Conservation (phyloP, 1,140 invertebrate species). For the Trichonephila inaurata region DNA sequence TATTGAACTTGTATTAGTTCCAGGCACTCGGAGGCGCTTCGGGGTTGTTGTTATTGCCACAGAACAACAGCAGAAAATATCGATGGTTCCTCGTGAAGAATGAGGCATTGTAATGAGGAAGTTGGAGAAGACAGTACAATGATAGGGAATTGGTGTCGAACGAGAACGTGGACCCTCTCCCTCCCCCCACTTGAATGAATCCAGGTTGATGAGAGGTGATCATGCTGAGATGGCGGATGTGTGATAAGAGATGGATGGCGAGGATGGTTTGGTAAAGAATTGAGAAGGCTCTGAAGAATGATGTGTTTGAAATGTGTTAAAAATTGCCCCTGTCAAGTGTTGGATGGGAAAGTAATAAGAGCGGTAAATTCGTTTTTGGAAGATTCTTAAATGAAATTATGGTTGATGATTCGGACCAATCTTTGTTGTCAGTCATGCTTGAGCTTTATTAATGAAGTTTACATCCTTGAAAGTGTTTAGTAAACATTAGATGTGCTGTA, state of each 20-base stretch:
- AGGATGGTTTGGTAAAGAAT: background rate
- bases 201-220: background rate
- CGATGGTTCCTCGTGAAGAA: background rate
- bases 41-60: background rate
- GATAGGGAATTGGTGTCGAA: background rate
- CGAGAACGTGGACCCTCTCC: background rate
- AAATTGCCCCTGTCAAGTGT: conserved; percentile 1
- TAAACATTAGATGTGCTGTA: too few species aligned
- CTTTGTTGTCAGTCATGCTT: too few species aligned
- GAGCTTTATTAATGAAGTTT: too few species aligned
- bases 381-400: too few species aligned
- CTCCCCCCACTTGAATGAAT: background rate
- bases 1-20: conserved; percentile 25
- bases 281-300: background rate
- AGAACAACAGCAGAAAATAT: background rate
- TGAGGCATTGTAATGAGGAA: conserved; percentile 19
- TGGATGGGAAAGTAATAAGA: background rate
- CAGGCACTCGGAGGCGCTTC: background rate
- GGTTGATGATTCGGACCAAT: too few species aligned
- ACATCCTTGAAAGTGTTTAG: too few species aligned
- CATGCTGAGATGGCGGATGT: conserved; percentile 8
- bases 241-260: background rate
- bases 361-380: too few species aligned
- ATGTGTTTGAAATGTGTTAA: background rate
- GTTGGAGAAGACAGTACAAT: background rate